These are phyloP conservation scores for Carollia perspicillata DNA, from an alignment of 2,113 vertebrate genomes.

Conservation along the genomic window DNA sequence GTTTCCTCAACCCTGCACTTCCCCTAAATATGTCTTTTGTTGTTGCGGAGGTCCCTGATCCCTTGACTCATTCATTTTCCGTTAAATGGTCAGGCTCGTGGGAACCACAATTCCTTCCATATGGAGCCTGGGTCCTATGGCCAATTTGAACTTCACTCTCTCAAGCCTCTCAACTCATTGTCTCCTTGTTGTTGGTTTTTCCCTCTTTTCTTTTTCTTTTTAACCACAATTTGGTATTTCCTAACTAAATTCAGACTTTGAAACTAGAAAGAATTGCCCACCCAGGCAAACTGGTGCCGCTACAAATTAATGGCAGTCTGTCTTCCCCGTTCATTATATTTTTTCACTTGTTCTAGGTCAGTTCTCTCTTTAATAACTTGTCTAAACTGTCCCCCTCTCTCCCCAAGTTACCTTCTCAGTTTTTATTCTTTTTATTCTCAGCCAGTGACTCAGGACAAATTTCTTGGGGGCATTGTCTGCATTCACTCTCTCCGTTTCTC, in stretches of 20 bases:
- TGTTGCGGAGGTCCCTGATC: not conserved
- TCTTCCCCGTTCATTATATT: not conserved
- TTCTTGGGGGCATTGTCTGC: not conserved
- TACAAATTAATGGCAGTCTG: not conserved
- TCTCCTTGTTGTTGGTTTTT: not conserved
- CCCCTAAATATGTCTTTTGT: not conserved
- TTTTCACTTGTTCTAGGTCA: not conserved
- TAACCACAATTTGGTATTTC: conserved; percentile 51
- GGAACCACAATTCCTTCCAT: conserved; percentile 41
- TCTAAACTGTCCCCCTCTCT: not conserved
- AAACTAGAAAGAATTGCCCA: conserved; percentile 19
- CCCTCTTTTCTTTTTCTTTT: not conserved
- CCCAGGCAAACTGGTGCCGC: conserved; percentile 43
- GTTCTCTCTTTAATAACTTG: not conserved
- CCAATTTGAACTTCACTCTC: not conserved
- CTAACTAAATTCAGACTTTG: conserved; percentile 20
- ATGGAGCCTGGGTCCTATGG: not conserved
- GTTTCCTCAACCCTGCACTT: not conserved
- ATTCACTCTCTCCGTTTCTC: not conserved
- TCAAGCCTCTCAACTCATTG: conserved; percentile 33
- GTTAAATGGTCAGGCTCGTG: not conserved
- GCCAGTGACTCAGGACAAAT: not conserved
- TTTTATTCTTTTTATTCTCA: not conserved
- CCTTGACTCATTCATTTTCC: not conserved
- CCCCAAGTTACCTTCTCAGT: not conserved